A percentile compares a stretch with the other conserved stretches of the same genome.
These are phyloP conservation scores for Microcebus jonahi DNA, from an alignment of 2,113 vertebrate species.

Conservation along the genomic window DNA sequence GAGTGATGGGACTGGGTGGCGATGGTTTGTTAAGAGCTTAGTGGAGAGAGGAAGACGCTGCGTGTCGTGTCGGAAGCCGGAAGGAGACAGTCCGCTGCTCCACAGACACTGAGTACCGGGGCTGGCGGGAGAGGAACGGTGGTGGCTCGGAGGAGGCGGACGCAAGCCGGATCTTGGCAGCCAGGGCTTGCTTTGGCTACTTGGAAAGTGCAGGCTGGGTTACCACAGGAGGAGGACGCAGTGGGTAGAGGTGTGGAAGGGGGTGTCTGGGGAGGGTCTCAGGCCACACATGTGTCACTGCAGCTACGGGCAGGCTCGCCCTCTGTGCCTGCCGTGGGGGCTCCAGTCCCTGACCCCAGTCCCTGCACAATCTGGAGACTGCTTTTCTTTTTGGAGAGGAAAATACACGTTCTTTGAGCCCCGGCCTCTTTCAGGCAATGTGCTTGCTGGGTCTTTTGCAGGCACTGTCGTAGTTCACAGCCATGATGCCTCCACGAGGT, in stretches of 20 bases:
- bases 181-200: background rate
- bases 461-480: background rate
- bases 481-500: background rate
- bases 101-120: background rate
- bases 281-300: fast-evolving
- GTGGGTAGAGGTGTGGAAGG: background rate
- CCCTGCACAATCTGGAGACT: background rate
- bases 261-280: background rate
- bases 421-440: background rate
- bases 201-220: background rate
- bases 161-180: background rate
- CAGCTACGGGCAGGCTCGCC: background rate
- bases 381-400: background rate
- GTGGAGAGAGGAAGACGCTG: background rate
- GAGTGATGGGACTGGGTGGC: background rate
- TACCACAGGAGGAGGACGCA: fast-evolving
- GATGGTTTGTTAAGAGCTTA: background rate
- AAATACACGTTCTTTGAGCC: background rate
- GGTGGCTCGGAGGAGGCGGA: background rate
- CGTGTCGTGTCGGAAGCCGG: background rate
- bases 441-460: background rate
- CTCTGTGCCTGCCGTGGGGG: background rate
- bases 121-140: background rate
- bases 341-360: background rate
- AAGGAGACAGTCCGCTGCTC: background rate